phyloP scores from a whole-genome alignment of 2,797 vertebrate species.

The Decapterus maruadsi region DNA sequence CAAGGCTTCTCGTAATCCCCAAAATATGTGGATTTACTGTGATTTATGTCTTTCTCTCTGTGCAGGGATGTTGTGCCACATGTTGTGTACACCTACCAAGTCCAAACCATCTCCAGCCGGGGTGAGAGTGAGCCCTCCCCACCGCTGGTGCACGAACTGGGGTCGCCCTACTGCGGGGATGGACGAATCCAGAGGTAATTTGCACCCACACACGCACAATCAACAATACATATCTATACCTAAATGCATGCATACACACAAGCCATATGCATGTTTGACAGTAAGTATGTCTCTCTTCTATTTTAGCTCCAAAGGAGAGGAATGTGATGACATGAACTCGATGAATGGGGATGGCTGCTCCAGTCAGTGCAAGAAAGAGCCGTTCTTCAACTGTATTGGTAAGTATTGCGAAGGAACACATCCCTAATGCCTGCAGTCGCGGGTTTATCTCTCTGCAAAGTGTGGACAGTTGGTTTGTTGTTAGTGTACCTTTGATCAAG shows the following conservation, averaged over 20 bases:
- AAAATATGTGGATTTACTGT: constrained; percentile 14
- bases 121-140: constrained; percentile 94
- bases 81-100: constrained; percentile 89
- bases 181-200: constrained; percentile 94
- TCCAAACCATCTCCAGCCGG: constrained; percentile 87
- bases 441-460: constrained; percentile 7
- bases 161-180: constrained; percentile 95
- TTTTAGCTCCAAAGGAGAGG: constrained; percentile 91
- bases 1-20: constrained; percentile 11
- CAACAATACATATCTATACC: too few relatives aligned
- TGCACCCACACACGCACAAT: not conserved
- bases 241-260: not conserved
- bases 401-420: constrained; percentile 69
- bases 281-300: constrained; percentile 31
- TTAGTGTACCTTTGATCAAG: constrained; percentile 1
- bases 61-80: constrained; percentile 88
- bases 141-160: constrained; percentile 87
- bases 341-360: constrained; percentile 97
- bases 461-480: not conserved
- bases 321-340: constrained; percentile 97
- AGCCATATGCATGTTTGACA: not conserved
- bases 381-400: constrained; percentile 97
- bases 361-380: constrained; percentile 93
- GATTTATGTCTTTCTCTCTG: constrained; percentile 25
- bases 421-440: not conserved